Evolutionary conservation across 1,140 invertebrate species (phyloP).

Genomic region (Heliconius melpomene): DNA sequence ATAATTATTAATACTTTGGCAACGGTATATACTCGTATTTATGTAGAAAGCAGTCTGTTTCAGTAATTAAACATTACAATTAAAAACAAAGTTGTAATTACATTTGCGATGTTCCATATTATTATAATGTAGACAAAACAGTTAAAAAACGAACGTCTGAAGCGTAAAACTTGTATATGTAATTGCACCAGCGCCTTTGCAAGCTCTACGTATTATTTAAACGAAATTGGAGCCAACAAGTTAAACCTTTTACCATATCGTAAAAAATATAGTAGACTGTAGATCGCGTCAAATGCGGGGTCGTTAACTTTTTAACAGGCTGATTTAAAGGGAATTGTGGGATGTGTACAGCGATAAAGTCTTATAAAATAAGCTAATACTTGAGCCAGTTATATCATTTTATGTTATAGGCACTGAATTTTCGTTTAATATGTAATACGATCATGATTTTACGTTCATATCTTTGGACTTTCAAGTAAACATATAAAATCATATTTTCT

Average conservation of each 20-base stretch:
- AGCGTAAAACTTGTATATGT: conserved; percentile 16
- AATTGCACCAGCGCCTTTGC: conserved; percentile 9
- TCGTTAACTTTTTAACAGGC: conserved; percentile 48
- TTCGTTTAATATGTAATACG: not conserved
- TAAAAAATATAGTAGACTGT: conserved; percentile 45
- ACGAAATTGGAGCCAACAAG: conserved; percentile 45
- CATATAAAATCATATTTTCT: too few relatives aligned
- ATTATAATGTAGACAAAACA: conserved; percentile 6
- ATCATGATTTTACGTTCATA: too few relatives aligned
- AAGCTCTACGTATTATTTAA: conserved; percentile 34
- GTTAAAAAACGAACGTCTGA: not conserved
- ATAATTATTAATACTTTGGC: not conserved
- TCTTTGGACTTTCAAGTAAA: too few relatives aligned
- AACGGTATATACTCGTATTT: not conserved
- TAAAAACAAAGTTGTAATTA: not conserved
- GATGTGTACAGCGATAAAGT: conserved; percentile 24
- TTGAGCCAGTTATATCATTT: not conserved
- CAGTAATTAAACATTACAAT: not conserved
- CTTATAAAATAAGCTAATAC: conserved; percentile 26
- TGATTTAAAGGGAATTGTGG: conserved; percentile 38
- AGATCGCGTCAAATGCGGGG: conserved; percentile 39
- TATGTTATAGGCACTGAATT: not conserved
- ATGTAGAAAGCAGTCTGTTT: not conserved
- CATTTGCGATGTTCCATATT: not conserved
- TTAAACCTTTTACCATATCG: conserved; percentile 46